Evolutionary conservation across 2,113 vertebrate species (phyloP), one percentile per base, ranked within the genome.

Genomic region (Ictidomys tridecemlineatus): DNA sequence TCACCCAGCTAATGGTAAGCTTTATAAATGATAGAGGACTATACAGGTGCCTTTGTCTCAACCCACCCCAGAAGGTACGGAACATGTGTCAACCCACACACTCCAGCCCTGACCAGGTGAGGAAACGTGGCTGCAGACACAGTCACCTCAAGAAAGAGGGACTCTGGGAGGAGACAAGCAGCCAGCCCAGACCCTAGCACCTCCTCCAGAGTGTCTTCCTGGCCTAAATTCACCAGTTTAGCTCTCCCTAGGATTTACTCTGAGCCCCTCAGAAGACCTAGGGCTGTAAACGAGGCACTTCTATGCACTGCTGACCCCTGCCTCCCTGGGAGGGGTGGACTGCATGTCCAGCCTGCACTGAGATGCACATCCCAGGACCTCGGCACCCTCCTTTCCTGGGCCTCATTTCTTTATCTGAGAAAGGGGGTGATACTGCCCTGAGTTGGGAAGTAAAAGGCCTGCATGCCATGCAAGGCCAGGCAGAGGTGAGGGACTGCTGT

Each of bases 391-490:
- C 69, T 56, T 63, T 69, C 24, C 61, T 28, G 12, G 63, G 39
- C n/a, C 93, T 97, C 22, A 30, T 94, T 91, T 91, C 82, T 13
- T 51, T 51, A 63, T 83, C 82, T 67, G 73, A 42, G 42, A 89
- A 53, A 73, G 67, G 51, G 24, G 34, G 8, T 48, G 63, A 70
- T 3, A 17, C 69, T 63, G 65, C 58, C 14, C 84, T 45, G 20
- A 45, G 6, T 77, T 14, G 32, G 32, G 22, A 92, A 79, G 42
- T 37, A 28, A 94, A 91, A 61, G 63, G 8, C 18, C 51, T 2
- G 12, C 1, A 32, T 32, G 28, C 39, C 70, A 34, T 53, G 61
- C 61, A 61, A 45, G 26, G 24, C 65, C 48, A 48, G 30, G n/a
- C 56, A 24, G 18, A 77, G 45, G 82, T 20, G 51, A 78, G 45